phyloP scores from a whole-genome alignment of 2,113 vertebrate genomes.

The Oceanodroma tethys region DNA sequence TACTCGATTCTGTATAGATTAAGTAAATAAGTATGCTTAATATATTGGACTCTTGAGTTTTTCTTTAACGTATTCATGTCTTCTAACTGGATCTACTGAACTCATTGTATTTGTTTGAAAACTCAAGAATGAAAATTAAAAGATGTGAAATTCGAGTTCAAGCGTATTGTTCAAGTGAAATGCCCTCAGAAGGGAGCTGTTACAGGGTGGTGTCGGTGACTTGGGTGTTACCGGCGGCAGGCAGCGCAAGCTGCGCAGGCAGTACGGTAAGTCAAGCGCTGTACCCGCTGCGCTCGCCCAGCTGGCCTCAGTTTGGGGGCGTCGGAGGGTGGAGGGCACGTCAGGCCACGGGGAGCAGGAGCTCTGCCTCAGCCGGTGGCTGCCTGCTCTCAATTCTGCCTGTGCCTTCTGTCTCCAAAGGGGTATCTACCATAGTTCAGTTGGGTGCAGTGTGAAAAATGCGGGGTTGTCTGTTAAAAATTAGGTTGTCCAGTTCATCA shows the following conservation, averaged over 20 bases:
- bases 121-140: background rate
- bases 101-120: background rate
- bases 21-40: conserved; percentile 85
- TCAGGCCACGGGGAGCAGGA: rapidly evolving
- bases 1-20: conserved; percentile 82
- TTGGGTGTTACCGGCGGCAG: rapidly evolving
- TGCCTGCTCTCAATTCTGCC: background rate
- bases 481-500: background rate
- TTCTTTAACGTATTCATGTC: conserved; percentile 34
- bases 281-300: rapidly evolving
- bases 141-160: background rate
- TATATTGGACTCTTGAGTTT: conserved; percentile 70
- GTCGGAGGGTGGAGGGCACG: rapidly evolving
- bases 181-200: background rate
- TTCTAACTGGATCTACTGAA: background rate
- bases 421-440: rapidly evolving
- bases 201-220: rapidly evolving
- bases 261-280: rapidly evolving
- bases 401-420: background rate
- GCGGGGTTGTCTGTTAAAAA: rapidly evolving
- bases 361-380: background rate
- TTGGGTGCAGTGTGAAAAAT: background rate
- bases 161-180: background rate
- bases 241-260: rapidly evolving
- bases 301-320: rapidly evolving